Evolutionary conservation across 2,888 invertebrate genomes (phyloP).

Genomic region (Coelogynopora nodosa): DNA sequence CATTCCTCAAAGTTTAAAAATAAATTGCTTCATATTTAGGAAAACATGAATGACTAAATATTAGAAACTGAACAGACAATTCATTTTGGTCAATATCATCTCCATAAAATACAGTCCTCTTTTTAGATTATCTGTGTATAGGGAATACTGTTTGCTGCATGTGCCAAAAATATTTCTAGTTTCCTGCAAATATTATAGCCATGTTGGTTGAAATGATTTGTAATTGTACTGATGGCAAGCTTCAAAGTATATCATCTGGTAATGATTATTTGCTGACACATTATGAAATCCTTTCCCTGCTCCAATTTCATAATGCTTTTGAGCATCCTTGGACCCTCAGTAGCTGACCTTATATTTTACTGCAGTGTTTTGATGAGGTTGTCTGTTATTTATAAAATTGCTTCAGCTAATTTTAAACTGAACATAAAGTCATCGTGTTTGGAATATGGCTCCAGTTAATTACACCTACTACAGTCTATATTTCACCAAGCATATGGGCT

Average conservation of each 20-base stretch:
- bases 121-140: neutral
- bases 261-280: neutral
- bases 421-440: neutral
- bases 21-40: neutral
- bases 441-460: too few relatives aligned
- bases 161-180: neutral
- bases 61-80: neutral
- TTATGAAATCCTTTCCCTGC: neutral
- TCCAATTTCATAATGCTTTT: neutral
- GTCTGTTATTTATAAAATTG: neutral
- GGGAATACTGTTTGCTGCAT: slow-evolving; percentile 1
- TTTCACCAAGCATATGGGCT: too few relatives aligned
- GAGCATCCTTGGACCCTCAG: neutral
- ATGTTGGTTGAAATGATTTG: neutral
- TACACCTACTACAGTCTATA: too few relatives aligned
- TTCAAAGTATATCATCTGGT: neutral
- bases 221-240: neutral
- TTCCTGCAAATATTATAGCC: neutral
- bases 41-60: neutral
- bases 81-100: neutral
- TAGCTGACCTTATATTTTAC: neutral
- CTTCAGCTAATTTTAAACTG: neutral
- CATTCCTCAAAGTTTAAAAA: neutral
- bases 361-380: neutral
- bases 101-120: neutral